Evolutionary conservation across 1,140 invertebrate species (phyloP).

Genomic region (Cheumatopsyche charites): DNA sequence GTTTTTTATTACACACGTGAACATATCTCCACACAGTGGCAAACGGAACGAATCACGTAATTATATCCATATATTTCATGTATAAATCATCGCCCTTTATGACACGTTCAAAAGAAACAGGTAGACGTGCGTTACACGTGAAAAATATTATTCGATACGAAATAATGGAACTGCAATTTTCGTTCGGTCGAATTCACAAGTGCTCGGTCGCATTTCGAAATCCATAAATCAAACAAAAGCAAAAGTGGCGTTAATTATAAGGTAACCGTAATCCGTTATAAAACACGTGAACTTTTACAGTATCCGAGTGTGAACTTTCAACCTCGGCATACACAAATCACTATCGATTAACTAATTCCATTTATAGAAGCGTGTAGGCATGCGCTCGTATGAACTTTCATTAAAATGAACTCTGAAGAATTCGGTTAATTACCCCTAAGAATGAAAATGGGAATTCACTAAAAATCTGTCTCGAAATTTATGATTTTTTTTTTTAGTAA

Average conservation of each 20-base stretch:
- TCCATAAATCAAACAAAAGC: constrained; percentile 35
- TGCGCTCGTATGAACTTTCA: too few species aligned
- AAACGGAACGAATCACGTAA: constrained; percentile 43
- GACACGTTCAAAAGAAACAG: constrained; percentile 12
- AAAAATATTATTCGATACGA: not conserved
- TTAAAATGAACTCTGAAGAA: too few species aligned
- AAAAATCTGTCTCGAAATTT: too few species aligned
- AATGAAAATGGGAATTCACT: too few species aligned
- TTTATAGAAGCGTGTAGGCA: too few species aligned
- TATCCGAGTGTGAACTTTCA: constrained; percentile 22
- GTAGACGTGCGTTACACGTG: not conserved
- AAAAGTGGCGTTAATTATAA: constrained; percentile 26
- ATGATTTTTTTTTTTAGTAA: too few species aligned
- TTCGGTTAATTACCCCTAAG: too few species aligned
- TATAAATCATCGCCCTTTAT: constrained; percentile 40
- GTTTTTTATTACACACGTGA: not conserved
- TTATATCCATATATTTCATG: constrained; percentile 32
- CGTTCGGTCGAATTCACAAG: too few species aligned
- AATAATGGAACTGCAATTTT: not conserved
- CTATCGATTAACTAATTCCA: too few species aligned
- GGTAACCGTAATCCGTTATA: constrained; percentile 27
- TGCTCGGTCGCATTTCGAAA: not conserved
- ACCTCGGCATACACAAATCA: not conserved
- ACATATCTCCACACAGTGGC: constrained; percentile 37
- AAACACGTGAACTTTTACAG: constrained; percentile 24